These are phyloP conservation scores for Eristalis pertinax DNA, from an alignment of 2,888 invertebrate genomes.

Conservation along the genomic window DNA sequence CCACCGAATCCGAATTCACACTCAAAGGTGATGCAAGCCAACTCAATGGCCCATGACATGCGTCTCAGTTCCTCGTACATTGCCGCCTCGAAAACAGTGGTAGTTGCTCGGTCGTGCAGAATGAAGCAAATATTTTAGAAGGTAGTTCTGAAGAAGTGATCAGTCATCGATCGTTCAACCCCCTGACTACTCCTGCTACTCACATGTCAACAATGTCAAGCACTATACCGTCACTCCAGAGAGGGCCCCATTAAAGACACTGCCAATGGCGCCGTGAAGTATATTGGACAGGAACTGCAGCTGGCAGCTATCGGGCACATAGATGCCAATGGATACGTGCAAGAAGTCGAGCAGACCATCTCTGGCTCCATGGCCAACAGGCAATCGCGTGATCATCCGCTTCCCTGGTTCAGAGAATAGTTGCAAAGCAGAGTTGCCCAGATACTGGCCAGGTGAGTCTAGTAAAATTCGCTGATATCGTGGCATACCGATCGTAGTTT, in stretches of 20 bases:
- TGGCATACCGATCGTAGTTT: constrained; percentile 40
- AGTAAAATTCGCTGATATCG: constrained; percentile 11
- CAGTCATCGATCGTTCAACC: not conserved
- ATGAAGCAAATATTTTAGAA: constrained; percentile 33
- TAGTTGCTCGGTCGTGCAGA: not conserved
- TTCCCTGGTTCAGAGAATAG: not conserved
- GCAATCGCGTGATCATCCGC: not conserved
- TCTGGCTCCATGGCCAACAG: not conserved
- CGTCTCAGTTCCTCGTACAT: constrained; percentile 66
- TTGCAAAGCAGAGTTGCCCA: constrained; percentile 42
- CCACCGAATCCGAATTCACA: constrained; percentile 72
- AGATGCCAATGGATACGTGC: constrained; percentile 27
- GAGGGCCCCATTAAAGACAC: constrained; percentile 2
- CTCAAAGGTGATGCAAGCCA: constrained; percentile 70
- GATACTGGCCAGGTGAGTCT: not conserved
- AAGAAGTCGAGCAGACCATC: not conserved
- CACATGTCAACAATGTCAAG: constrained; percentile 37
- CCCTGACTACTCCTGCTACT: not conserved
- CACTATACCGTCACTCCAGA: constrained; percentile 20
- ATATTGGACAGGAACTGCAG: not conserved
- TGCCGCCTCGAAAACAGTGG: constrained; percentile 56
- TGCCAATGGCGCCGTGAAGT: not conserved
- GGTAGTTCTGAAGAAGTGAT: constrained; percentile 11
- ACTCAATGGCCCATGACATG: constrained; percentile 63
- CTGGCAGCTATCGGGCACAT: constrained; percentile 36